Conservation (phyloP, 2,888 invertebrate genomes). For the Molorchus minor region DNA sequence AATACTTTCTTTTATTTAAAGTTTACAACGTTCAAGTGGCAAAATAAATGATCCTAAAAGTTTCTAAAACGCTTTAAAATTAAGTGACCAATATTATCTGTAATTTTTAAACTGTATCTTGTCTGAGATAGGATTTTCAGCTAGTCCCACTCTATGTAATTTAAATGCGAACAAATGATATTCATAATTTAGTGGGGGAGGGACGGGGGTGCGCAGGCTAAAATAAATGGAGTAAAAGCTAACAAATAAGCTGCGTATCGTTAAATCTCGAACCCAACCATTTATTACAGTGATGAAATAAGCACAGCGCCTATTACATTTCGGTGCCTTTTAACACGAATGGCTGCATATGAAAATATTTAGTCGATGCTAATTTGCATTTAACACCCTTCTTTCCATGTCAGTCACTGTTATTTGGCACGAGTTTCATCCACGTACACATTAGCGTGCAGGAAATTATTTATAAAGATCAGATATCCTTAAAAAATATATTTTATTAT, state of each 20-base stretch:
- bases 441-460: slow-evolving; percentile 53
- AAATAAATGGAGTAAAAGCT: slow-evolving; percentile 32
- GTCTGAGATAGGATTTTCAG: neutral
- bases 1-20: no score
- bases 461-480: slow-evolving; percentile 48
- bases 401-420: slow-evolving; percentile 31
- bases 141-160: neutral
- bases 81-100: no score
- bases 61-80: no score
- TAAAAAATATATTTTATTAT: no score
- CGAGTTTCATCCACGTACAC: slow-evolving; percentile 25
- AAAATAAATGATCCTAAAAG: no score
- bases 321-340: slow-evolving; percentile 21
- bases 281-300: slow-evolving; percentile 33
- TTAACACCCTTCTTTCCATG: slow-evolving; percentile 31
- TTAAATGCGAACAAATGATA: slow-evolving; percentile 12
- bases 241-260: slow-evolving; percentile 34
- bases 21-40: no score
- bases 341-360: slow-evolving; percentile 35
- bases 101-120: no score
- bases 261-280: slow-evolving; percentile 34
- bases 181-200: slow-evolving; percentile 22
- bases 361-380: slow-evolving; percentile 31
- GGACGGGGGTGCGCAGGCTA: slow-evolving; percentile 19
- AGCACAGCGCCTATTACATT: slow-evolving; percentile 33